A percentile compares a stretch with the other conserved stretches of the same genome.
phyloP scores from a whole-genome alignment of 2,113 vertebrate genomes.

The Saguinus midas region DNA sequence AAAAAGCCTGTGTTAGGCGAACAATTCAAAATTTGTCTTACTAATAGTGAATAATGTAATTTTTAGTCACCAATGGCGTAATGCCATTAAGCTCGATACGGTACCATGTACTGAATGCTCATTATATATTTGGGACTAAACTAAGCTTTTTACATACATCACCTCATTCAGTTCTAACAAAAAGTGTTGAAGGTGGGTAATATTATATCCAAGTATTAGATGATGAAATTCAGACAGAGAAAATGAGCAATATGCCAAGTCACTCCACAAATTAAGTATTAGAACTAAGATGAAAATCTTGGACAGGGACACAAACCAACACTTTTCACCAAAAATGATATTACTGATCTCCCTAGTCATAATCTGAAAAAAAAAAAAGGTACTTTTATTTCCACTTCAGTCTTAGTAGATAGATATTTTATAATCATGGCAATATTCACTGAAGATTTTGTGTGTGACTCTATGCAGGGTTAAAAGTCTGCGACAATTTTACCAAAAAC shows the following conservation, averaged over 20 bases:
- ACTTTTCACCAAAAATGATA: constrained; percentile 13
- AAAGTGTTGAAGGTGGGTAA: background rate
- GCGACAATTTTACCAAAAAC: constrained; percentile 46
- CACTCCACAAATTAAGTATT: background rate
- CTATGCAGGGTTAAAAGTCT: background rate
- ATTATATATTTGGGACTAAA: background rate
- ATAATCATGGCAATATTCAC: background rate
- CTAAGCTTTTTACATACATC: background rate
- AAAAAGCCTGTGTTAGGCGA: background rate
- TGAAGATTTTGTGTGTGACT: background rate
- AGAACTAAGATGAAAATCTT: background rate
- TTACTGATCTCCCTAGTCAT: background rate
- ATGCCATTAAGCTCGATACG: background rate
- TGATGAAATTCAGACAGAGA: background rate
- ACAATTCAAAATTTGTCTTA: constrained; percentile 24
- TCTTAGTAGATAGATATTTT: background rate
- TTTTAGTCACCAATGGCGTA: background rate
- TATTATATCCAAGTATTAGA: background rate
- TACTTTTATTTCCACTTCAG: constrained; percentile 39
- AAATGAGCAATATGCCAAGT: background rate
- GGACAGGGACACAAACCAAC: background rate
- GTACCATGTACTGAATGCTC: background rate
- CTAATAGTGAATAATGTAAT: background rate
- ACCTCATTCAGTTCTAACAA: background rate
- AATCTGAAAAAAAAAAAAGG: background rate